Evolutionary conservation across 2,797 vertebrate genomes (phyloP).

Genomic region (Syncerus caffer): DNA sequence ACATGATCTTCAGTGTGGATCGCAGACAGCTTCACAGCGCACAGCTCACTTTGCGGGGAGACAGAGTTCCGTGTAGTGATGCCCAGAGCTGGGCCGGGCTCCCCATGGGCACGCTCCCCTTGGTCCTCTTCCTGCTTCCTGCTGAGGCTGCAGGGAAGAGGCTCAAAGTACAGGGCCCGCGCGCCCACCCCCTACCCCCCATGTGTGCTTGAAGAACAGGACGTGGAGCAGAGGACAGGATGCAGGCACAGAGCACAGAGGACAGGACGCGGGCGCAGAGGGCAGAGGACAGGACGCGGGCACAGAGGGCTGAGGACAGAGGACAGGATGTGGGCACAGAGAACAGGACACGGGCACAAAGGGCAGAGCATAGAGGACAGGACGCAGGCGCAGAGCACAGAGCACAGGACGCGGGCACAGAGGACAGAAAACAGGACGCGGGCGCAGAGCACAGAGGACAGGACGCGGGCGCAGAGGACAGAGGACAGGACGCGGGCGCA

Average conservation of each 20-base stretch:
- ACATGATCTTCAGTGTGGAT: neutral
- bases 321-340: too few relatives aligned
- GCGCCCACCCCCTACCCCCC: neutral
- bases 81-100: neutral
- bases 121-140: neutral
- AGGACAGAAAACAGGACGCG: too few relatives aligned
- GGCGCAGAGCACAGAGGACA: too few relatives aligned
- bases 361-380: too few relatives aligned
- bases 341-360: too few relatives aligned
- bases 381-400: too few relatives aligned
- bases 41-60: neutral
- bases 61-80: neutral
- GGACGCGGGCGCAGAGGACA: rapidly evolving
- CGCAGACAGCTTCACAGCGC: neutral
- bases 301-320: too few relatives aligned
- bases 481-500: too few relatives aligned
- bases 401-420: too few relatives aligned
- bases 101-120: rapidly evolving
- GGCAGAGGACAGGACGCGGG: too few relatives aligned
- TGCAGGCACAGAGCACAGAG: too few relatives aligned
- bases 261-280: rapidly evolving
- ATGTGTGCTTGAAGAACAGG: neutral
- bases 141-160: neutral
- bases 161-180: rapidly evolving
- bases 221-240: neutral